Conservation (phyloP, 2,797 vertebrate genomes). For the Bradypodion pumilum region DNA sequence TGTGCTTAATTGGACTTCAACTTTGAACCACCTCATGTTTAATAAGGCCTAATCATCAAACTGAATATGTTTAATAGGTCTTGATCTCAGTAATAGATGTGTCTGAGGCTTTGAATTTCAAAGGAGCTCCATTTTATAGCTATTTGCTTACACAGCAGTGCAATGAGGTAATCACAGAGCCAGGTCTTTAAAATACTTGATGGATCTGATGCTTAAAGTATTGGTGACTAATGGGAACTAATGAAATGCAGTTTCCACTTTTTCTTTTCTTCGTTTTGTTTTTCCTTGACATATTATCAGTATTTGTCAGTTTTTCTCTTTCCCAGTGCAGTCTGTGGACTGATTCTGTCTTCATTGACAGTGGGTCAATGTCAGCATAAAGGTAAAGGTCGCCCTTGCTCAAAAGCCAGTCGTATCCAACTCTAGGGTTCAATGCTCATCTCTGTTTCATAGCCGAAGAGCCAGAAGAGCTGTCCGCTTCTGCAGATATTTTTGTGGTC, state of each 20-base stretch:
- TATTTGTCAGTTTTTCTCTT: not conserved
- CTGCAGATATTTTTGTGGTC: too few species aligned
- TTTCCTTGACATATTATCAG: not conserved
- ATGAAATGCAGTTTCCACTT: conserved; percentile 8
- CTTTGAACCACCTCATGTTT: conserved; percentile 53
- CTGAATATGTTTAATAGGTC: conserved; percentile 51
- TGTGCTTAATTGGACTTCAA: conserved; percentile 54
- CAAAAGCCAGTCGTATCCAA: too few species aligned
- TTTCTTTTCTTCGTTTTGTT: not conserved
- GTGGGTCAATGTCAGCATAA: not conserved
- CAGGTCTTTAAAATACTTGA: conserved; percentile 46
- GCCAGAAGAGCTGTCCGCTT: too few species aligned
- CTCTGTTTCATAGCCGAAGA: too few species aligned
- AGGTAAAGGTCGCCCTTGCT: too few species aligned
- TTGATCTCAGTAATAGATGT: conserved; percentile 57
- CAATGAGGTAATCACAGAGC: conserved; percentile 33
- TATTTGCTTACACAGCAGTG: conserved; percentile 46
- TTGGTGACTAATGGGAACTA: conserved; percentile 40
- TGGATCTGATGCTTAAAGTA: conserved; percentile 53
- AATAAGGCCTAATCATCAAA: conserved; percentile 58
- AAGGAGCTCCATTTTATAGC: conserved; percentile 52
- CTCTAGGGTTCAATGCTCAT: too few species aligned
- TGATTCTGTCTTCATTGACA: accelerated
- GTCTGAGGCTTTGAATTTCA: conserved; percentile 55
- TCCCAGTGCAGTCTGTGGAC: accelerated